Base-by-base conservation (phyloP, 1,140 invertebrate species). In the Rhagoletis pomonella region DNA sequence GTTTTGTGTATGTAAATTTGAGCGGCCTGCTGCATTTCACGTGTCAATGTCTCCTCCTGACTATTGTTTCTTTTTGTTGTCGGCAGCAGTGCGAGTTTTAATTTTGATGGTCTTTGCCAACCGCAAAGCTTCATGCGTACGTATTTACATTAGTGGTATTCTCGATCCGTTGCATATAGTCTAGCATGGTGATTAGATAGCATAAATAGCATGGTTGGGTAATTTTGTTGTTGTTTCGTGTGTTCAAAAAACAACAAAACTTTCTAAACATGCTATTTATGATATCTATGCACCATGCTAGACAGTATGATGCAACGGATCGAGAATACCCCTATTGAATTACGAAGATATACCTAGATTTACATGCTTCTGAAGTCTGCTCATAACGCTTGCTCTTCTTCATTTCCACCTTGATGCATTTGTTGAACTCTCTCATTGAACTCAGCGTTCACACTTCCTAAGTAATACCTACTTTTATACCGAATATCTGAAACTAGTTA, bases 371-470 rank as follows among this genome's bases (percentile, higher is more conserved):
- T 39, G 19, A 10, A 67, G 64, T 3, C 29, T 67, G 64, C 39
- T 6, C 29, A 29, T 29, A 29, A 29, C 29, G 29, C 29, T 29
- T 29, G 29, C 29, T 29, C 29, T 29, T 29, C 29, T 29, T 29
- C 29, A 29, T 29, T 29, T 29, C 29, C 29, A 29, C 29, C 55
- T 81, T 81, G 73, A 81, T 81, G 73, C 44, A 81, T 81, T 81
- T 50, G 73, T 81, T 81, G 47, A 81, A 81, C 73, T 55, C 17
- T 55, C 47, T 6, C 73, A 81, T 55, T 81, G 73, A 81, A 81
- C 73, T 81, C 47, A n/a, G 14, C 17, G n/a, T 14, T 12, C 42
- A 17, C 19, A 47, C 7, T 47, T 44, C 1, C 47, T 47, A 3
- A 9, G 50, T 55, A 7, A 55, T 10, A 55, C 50, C 10, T 55